phyloP scores from a whole-genome alignment of 2,888 invertebrate genomes.

The Odontothrips loti region DNA sequence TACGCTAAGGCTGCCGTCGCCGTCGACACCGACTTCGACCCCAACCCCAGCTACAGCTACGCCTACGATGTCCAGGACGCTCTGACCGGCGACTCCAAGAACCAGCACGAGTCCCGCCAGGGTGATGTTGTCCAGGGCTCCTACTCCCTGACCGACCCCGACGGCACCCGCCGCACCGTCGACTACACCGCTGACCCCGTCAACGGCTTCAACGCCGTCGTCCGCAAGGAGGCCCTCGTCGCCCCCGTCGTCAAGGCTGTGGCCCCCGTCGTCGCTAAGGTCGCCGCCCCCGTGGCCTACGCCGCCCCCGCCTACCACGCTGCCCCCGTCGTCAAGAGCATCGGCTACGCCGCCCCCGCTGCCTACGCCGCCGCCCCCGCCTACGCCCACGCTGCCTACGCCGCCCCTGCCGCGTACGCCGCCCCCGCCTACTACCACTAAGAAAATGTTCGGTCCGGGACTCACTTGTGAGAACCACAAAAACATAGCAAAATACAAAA shows the following conservation, averaged over 20 bases:
- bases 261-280: constrained; percentile 33
- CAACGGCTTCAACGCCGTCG: constrained; percentile 38
- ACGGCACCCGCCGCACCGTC: constrained; percentile 39
- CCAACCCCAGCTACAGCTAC: constrained; percentile 39
- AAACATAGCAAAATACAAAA: constrained; percentile 15
- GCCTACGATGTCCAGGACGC: constrained; percentile 39
- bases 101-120: constrained; percentile 38
- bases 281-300: constrained; percentile 35
- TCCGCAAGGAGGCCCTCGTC: constrained; percentile 35
- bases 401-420: constrained; percentile 11
- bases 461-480: neutral
- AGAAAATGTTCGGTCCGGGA: neutral
- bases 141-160: constrained; percentile 38
- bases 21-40: constrained; percentile 34
- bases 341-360: constrained; percentile 1
- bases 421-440: constrained; percentile 25
- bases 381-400: neutral
- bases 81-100: constrained; percentile 39
- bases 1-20: neutral
- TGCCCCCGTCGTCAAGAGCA: constrained; percentile 32
- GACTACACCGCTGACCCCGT: constrained; percentile 39
- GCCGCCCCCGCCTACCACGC: constrained; percentile 30
- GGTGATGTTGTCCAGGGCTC: constrained; percentile 39
- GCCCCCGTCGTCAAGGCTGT: constrained; percentile 32
- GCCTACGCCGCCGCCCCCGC: constrained; percentile 11